These are phyloP conservation scores for Aphidius colemani DNA, from an alignment of 2,888 invertebrate genomes.

Conservation along the genomic window DNA sequence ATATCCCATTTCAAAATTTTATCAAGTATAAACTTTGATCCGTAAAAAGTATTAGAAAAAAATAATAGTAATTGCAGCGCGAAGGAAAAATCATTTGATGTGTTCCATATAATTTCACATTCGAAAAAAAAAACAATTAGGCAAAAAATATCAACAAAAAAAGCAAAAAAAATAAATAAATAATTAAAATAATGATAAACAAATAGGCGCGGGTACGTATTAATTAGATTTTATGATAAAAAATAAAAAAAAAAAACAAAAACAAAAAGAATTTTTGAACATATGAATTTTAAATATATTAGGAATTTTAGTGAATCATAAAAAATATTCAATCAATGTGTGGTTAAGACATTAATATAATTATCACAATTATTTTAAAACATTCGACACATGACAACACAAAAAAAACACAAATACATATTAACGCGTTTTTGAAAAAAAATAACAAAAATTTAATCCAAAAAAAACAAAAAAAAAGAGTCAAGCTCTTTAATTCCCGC, in stretches of 20 bases:
- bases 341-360: too few relatives aligned
- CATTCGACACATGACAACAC: slow-evolving; percentile 23
- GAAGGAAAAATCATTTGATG: slow-evolving; percentile 39
- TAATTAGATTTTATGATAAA: slow-evolving; percentile 47
- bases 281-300: slow-evolving; percentile 15
- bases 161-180: slow-evolving; percentile 32
- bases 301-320: too few relatives aligned
- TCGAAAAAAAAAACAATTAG: neutral
- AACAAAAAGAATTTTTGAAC: slow-evolving; percentile 23
- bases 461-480: slow-evolving; percentile 21
- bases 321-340: too few relatives aligned
- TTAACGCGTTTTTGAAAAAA: slow-evolving; percentile 13
- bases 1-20: too few relatives aligned
- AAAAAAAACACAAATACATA: slow-evolving; percentile 31
- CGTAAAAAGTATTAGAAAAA: neutral
- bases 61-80: slow-evolving; percentile 27
- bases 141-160: slow-evolving; percentile 9
- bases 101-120: slow-evolving; percentile 35
- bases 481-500: slow-evolving; percentile 30
- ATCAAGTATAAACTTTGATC: too few relatives aligned
- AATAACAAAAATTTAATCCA: slow-evolving; percentile 19
- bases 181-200: slow-evolving; percentile 2
- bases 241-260: slow-evolving; percentile 24
- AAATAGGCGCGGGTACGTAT: slow-evolving; percentile 47
- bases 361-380: neutral